Base-by-base conservation (phyloP, 1,140 invertebrate genomes). In the Penaeus chinensis region DNA sequence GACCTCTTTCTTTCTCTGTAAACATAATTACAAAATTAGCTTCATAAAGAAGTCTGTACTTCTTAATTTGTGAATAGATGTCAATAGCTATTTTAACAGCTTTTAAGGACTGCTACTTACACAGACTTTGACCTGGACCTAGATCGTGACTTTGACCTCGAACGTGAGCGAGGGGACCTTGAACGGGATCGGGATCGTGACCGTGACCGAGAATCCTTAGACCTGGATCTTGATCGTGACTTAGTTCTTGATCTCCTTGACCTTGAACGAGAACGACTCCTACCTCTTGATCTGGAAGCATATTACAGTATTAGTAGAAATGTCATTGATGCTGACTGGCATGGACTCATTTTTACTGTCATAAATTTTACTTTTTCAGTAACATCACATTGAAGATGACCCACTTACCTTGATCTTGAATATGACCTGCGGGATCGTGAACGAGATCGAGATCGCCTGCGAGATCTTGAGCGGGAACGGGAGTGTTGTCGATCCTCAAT, bases 381-480 rank as follows among this genome's bases (percentile, higher is more conserved):
- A 18, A 18, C 69, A 37, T 74, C 69, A 74, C 5, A 54, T 13
- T 47, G 11, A 47, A 7, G 11, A 10, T 10, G 11, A 47, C 1
- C 7, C 54, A 54, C 54, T 54, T 13, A 54, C 54, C 54, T 54
- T 47, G 76, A 80, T 8, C 89, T 69, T 47, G 85, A 87, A 20
- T 82, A 20, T 81, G 76, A 80, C 82, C 77, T 65, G 79, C 81
- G 77, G 16, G 54, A 54, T 54, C 54, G 54, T 54, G 54, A 54
- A 8, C 54, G 54, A 2, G 54, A 54, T 13, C 87, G n/a, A 77
- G 76, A 80, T 77, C 77, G 37, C 65, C 81, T 66, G 27, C 89
- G 82, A 27, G 95, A 95, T 90, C 93, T 92, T 0, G 95, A 96
- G 87, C 95, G 7, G 95, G 94, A 95, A 80, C 94, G 93, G 66